Conservation (phyloP, 2,113 vertebrate genomes). For the Phylloscopus whistleri region DNA sequence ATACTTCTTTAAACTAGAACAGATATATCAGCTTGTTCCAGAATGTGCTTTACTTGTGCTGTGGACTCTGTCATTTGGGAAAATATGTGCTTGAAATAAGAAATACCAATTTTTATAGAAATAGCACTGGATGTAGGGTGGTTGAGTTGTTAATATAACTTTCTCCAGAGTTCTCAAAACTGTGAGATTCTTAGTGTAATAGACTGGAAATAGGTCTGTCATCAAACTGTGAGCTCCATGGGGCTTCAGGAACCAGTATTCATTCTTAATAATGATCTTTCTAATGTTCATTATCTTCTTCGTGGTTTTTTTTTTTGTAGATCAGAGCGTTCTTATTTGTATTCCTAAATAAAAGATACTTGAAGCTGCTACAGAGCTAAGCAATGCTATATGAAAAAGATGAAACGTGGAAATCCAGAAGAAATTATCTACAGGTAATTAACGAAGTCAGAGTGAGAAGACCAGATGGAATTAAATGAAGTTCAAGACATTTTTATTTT, state of each 20-base stretch:
- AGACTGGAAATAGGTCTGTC: neutral
- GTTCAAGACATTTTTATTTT: neutral
- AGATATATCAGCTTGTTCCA: neutral
- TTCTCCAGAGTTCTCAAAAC: neutral
- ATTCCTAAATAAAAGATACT: neutral
- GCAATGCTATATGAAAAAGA: neutral
- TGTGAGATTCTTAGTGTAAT: neutral
- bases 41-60: neutral
- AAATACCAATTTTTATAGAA: neutral
- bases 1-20: neutral
- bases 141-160: neutral
- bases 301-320: neutral
- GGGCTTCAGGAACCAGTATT: neutral
- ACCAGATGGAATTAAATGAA: neutral
- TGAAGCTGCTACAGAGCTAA: neutral
- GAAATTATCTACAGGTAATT: neutral
- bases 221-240: neutral
- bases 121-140: neutral
- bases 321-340: neutral
- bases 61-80: neutral
- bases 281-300: neutral
- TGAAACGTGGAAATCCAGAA: neutral
- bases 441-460: neutral
- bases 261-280: neutral
- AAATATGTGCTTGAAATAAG: neutral